Conservation (phyloP, 2,797 vertebrate species). For the Psittacula echo region DNA sequence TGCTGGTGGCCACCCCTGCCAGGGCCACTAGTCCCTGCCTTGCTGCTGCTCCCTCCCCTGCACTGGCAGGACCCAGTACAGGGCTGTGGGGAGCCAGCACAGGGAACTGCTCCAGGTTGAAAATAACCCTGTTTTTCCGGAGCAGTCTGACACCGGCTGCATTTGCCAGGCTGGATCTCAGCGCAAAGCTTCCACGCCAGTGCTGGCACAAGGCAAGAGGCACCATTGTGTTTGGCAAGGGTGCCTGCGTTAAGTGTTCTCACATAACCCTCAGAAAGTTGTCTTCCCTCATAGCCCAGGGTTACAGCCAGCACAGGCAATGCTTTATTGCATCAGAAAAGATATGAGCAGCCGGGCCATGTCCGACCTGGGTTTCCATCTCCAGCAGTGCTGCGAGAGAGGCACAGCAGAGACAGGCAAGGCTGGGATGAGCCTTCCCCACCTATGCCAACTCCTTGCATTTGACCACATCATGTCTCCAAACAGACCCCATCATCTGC, state of each 20-base stretch:
- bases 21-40: not conserved
- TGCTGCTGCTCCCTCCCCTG: not conserved
- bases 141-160: slow-evolving; percentile 45
- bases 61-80: not conserved
- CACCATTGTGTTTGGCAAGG: slow-evolving; percentile 46
- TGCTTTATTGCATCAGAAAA: not conserved
- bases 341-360: not conserved
- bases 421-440: not conserved
- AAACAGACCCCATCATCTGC: slow-evolving; percentile 82
- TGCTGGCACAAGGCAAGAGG: slow-evolving; percentile 30
- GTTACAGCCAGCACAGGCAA: not conserved
- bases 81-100: not conserved
- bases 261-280: slow-evolving; percentile 4
- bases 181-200: not conserved
- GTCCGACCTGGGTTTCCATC: not conserved
- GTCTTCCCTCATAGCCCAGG: not conserved
- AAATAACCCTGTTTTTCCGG: slow-evolving; percentile 51
- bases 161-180: slow-evolving; percentile 50
- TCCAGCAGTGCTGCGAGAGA: not conserved
- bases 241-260: not conserved
- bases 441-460: not conserved
- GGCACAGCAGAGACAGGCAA: not conserved
- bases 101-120: slow-evolving; percentile 39
- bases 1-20: not conserved
- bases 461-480: not conserved